These are phyloP conservation scores for Rhizomys pruinosus DNA, from an alignment of 2,113 vertebrate species.

Conservation along the genomic window DNA sequence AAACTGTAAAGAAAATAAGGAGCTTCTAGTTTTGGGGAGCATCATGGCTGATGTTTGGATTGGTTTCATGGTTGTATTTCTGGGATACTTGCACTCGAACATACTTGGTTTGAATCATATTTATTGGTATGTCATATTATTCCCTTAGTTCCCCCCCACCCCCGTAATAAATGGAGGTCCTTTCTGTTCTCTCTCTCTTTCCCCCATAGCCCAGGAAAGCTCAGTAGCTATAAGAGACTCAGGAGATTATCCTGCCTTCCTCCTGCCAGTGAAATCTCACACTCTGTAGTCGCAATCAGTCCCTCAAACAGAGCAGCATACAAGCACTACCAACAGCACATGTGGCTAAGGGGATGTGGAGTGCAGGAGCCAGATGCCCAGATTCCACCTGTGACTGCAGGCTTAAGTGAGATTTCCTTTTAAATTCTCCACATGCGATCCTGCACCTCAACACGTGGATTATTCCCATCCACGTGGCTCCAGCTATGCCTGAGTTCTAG, in stretches of 20 bases:
- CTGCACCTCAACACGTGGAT: neutral
- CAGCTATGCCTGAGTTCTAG: neutral
- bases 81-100: neutral
- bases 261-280: neutral
- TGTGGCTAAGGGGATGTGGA: neutral
- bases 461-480: neutral
- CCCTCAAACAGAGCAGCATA: neutral
- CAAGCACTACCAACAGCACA: rapidly evolving
- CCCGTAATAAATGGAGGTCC: neutral
- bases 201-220: neutral
- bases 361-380: neutral
- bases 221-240: neutral
- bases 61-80: conserved; percentile 21
- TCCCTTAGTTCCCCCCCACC: neutral
- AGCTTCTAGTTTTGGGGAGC: neutral
- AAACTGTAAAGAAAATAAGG: conserved; percentile 19
- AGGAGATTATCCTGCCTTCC: neutral
- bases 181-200: neutral
- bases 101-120: neutral
- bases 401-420: conserved; percentile 47
- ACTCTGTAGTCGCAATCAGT: no score
- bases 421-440: neutral
- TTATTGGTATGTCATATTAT: neutral
- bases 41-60: neutral
- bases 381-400: neutral